Evolutionary conservation across 2,888 invertebrate species (phyloP).

Genomic region (Clunio marinus): DNA sequence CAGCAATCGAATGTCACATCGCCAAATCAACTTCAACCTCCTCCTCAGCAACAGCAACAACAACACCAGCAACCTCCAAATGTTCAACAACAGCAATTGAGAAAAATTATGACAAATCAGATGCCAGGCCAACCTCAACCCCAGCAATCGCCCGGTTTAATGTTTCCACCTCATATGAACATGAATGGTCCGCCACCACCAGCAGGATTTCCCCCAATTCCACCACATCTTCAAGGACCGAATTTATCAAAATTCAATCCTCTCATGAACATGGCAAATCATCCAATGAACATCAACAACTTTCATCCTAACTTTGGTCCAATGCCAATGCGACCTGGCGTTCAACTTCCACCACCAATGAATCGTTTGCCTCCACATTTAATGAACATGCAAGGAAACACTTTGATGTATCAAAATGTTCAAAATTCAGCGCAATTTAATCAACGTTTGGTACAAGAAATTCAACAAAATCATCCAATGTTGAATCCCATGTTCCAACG

Average conservation of each 20-base stretch:
- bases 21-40: no score
- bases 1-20: conserved; percentile 41
- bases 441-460: conserved; percentile 51
- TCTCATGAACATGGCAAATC: conserved; percentile 44
- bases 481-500: conserved; percentile 44
- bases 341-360: conserved; percentile 48
- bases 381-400: conserved; percentile 42
- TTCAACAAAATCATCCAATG: conserved; percentile 52
- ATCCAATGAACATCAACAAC: conserved; percentile 44
- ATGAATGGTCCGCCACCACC: conserved; percentile 42
- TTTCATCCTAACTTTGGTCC: conserved; percentile 51
- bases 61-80: no score
- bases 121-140: neutral
- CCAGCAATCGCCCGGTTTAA: neutral
- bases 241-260: conserved; percentile 36
- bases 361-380: conserved; percentile 44
- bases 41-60: conserved; percentile 43
- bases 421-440: conserved; percentile 44
- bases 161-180: conserved; percentile 40
- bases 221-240: conserved; percentile 46
- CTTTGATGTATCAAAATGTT: conserved; percentile 39
- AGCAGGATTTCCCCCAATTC: conserved; percentile 41
- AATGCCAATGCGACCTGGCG: conserved; percentile 47
- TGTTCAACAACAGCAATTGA: no score
- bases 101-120: conserved; percentile 42